Evolutionary conservation across 2,888 invertebrate species (phyloP), one percentile per base, ranked within the genome.

Genomic region (Pristionchus exspectatus): DNA sequence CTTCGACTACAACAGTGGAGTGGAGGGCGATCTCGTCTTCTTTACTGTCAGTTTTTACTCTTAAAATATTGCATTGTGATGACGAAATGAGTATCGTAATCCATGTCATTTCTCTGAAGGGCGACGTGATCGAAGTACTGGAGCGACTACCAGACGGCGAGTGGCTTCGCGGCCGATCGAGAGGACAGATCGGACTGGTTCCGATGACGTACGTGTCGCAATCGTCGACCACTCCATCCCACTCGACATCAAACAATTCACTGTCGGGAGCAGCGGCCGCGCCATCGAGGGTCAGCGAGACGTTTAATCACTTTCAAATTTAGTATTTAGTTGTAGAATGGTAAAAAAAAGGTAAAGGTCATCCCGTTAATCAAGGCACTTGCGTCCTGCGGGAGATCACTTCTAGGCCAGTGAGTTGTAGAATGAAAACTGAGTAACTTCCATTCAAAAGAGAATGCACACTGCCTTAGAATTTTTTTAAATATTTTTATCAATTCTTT

Each of bases 1-100:
- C 54, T 94, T 93, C 90, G 93, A 93, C 87, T 94, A 94, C 90
- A 89, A 91, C 84, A 93, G 93, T 27, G 92, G 92, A n/a, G 92
- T 93, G 27, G 89, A 88, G 0, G 88, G 90, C 1, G 93, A 93
- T 77, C 89, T 93, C 16, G 88, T 90, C 18, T 90, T 92, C 72
- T 83, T 63, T 24, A 44, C 54, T 14, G 89, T 89, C 30, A 81
- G 59, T 44, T 44, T 50, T 50, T 50, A 50, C 12, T 1, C 44
- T 50, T 9, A 50, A 50, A 50, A 50, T 50, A 50, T 10, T 50
- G 24, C n/a, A n/a, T 63, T 12, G 30, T 30, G 10, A 63, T 27
- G 84, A 30, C 27, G 44, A 24, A 84, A 59, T 56, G 44, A 5
- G n/a, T 50, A 81, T n/a, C 50, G 50, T 81, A 81, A 81, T 30